A percentile compares a stretch with the other conserved stretches of the same genome.
Conservation (phyloP, 1,140 invertebrate species). For the Anastrepha ludens region DNA sequence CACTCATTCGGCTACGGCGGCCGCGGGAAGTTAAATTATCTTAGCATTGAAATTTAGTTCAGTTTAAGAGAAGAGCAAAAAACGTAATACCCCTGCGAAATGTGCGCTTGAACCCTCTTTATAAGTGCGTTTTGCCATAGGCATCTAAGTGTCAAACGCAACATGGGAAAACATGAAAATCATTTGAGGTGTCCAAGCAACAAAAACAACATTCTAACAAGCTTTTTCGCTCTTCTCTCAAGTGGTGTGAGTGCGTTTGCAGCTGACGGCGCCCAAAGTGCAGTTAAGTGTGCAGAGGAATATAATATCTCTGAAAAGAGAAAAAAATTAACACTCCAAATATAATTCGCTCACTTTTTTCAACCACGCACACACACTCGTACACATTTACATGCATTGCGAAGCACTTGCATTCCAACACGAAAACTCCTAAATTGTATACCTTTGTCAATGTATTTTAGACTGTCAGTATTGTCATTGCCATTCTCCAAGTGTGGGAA, state of each 20-base stretch:
- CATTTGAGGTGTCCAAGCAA: neutral
- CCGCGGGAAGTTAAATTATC: neutral
- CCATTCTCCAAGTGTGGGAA: neutral
- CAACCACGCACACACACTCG: neutral
- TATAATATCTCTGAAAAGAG: neutral
- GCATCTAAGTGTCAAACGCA: conserved; percentile 17
- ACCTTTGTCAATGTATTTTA: neutral
- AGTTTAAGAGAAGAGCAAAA: neutral
- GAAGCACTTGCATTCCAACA: neutral
- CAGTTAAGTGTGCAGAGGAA: neutral
- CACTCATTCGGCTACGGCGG: too few relatives aligned
- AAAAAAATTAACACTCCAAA: conserved; percentile 4
- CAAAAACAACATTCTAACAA: neutral
- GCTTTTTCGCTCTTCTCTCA: too few relatives aligned
- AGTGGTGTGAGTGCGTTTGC: neutral
- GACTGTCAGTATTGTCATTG: conserved; percentile 40
- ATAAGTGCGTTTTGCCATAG: neutral
- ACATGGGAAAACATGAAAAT: conserved; percentile 3
- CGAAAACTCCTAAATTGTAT: neutral
- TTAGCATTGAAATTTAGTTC: neutral
- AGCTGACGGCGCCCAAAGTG: neutral
- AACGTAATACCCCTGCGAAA: too few relatives aligned
- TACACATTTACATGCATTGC: neutral
- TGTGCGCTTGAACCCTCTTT: too few relatives aligned
- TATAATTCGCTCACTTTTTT: neutral